Conservation (phyloP, 2,113 vertebrate species). For the Strix aluco region DNA sequence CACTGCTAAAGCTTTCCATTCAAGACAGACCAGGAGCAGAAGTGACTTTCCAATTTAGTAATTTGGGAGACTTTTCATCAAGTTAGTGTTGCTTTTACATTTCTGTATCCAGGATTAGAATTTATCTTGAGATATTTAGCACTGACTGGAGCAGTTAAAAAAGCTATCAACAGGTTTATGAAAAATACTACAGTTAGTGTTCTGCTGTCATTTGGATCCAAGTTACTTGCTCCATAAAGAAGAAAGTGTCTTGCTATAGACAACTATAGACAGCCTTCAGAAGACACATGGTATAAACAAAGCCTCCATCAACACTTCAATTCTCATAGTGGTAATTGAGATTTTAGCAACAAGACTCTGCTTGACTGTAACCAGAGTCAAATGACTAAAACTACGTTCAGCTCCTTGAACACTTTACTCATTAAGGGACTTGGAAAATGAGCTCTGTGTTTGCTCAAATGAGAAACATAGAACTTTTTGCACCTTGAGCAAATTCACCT, state of each 20-base stretch:
- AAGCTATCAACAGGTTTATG: background rate
- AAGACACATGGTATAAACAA: background rate
- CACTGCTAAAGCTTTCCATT: background rate
- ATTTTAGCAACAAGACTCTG: slow-evolving; percentile 45
- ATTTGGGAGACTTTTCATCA: background rate
- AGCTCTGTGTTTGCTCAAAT: background rate
- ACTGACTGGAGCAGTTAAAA: background rate
- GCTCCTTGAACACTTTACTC: background rate
- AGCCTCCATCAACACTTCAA: slow-evolving; percentile 15
- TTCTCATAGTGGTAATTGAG: slow-evolving; percentile 31
- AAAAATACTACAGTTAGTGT: background rate
- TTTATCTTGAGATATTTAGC: background rate
- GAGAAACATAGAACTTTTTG: background rate
- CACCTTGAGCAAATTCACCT: background rate
- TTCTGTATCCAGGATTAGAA: background rate
- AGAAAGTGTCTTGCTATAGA: background rate
- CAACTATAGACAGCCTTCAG: background rate
- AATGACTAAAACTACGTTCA: slow-evolving; percentile 8
- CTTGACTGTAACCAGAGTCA: slow-evolving; percentile 43
- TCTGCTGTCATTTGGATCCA: background rate
- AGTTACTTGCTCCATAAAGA: background rate
- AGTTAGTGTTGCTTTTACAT: background rate
- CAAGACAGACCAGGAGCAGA: background rate
- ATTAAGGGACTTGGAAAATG: slow-evolving; percentile 6
- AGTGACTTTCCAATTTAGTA: background rate